Evolutionary conservation across 2,888 invertebrate genomes (phyloP).

Genomic region (Coelinius sp.): DNA sequence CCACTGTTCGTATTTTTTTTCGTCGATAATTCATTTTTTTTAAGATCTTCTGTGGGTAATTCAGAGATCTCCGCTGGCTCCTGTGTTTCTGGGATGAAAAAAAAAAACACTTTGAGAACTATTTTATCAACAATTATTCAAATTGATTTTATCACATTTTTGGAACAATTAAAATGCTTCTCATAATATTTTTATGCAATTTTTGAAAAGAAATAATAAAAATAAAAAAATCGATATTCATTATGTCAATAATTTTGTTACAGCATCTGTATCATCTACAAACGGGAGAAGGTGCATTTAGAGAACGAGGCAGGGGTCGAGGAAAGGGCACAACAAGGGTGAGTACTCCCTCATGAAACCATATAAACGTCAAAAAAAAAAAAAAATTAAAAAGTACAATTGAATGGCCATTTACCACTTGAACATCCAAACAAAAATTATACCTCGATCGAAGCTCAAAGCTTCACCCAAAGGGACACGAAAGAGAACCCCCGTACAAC

Average conservation of each 20-base stretch:
- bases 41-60: neutral
- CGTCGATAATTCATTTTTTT: neutral
- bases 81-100: too few relatives aligned
- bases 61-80: neutral
- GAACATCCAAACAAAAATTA: neutral
- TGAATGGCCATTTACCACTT: neutral
- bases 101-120: neutral
- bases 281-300: constrained; percentile 67
- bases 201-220: neutral
- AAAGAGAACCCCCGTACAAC: neutral
- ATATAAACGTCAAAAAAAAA: neutral
- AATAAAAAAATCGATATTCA: constrained; percentile 40
- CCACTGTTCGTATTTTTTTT: neutral
- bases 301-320: constrained; percentile 68
- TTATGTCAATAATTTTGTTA: constrained; percentile 53
- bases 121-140: neutral
- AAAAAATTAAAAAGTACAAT: neutral
- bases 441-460: neutral
- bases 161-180: too few relatives aligned
- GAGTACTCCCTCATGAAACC: constrained; percentile 51
- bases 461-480: neutral
- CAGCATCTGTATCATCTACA: constrained; percentile 70
- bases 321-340: constrained; percentile 69
- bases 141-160: too few relatives aligned
- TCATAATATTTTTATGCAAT: neutral